Conservation (phyloP, 2,113 vertebrate genomes). For the Pelobates fuscus region DNA sequence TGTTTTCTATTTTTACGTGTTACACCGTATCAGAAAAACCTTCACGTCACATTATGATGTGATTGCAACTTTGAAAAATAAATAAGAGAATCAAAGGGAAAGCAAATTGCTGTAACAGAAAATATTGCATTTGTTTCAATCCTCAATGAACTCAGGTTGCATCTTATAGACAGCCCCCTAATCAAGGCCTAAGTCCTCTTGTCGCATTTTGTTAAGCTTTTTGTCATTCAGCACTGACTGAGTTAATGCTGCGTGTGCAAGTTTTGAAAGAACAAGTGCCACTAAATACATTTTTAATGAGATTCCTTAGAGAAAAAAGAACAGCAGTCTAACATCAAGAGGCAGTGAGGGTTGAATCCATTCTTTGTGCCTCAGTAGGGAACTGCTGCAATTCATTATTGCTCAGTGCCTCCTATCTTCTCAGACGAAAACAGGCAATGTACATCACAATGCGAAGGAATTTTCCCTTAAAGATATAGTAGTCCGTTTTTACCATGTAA, state of each 20-base stretch:
- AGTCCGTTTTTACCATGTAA: no score
- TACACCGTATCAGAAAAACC: neutral
- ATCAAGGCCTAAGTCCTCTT: conserved; percentile 4
- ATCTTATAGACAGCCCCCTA: conserved; percentile 4
- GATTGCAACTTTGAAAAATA: neutral
- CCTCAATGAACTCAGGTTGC: neutral
- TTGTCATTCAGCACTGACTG: conserved; percentile 15
- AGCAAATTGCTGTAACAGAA: neutral
- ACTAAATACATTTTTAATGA: conserved; percentile 32
- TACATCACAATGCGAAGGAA: neutral
- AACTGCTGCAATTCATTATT: conserved; percentile 11
- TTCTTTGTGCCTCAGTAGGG: conserved; percentile 41
- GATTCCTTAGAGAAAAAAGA: conserved; percentile 28
- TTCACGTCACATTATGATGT: conserved; percentile 5
- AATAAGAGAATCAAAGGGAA: neutral
- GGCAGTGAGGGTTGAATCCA: conserved; percentile 40
- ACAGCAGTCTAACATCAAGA: conserved; percentile 40
- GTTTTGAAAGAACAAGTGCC: conserved; percentile 21
- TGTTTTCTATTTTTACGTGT: conserved; percentile 17
- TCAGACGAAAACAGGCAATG: neutral
- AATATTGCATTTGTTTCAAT: neutral
- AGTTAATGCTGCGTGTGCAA: conserved; percentile 15
- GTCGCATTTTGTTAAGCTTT: conserved; percentile 30
- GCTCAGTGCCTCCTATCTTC: neutral
- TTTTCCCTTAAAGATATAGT: neutral